A percentile compares a stretch with the other conserved stretches of the same genome.
phyloP scores from a whole-genome alignment of 2,888 invertebrate genomes.

The Plutella xylostella region DNA sequence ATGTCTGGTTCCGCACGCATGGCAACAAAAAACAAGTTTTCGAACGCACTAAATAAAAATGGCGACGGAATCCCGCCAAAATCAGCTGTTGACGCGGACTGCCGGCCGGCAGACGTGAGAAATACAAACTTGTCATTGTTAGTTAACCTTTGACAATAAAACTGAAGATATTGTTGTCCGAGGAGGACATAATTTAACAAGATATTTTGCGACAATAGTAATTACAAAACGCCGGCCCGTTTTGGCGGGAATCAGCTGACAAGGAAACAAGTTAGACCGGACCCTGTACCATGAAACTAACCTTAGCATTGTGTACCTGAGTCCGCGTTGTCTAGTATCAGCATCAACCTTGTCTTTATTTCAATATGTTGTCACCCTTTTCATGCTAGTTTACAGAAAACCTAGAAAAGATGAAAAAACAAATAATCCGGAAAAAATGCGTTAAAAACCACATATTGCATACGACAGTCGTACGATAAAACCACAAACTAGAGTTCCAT shows the following conservation, averaged over 20 bases:
- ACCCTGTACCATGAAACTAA: conserved; percentile 17
- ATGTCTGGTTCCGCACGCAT: too few species aligned
- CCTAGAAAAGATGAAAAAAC: too few species aligned
- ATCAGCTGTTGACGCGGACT: not conserved
- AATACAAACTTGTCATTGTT: not conserved
- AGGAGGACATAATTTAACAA: not conserved
- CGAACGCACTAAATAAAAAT: too few species aligned
- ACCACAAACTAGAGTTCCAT: not conserved
- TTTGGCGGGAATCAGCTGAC: conserved; percentile 27
- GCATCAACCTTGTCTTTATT: too few species aligned
- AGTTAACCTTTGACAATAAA: not conserved
- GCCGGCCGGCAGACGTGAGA: not conserved
- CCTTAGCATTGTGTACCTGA: not conserved
- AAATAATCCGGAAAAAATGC: not conserved
- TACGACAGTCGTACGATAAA: not conserved
- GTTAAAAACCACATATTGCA: not conserved
- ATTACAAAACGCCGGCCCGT: conserved; percentile 7
- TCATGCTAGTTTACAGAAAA: too few species aligned
- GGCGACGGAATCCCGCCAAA: not conserved
- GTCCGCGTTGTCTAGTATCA: too few species aligned
- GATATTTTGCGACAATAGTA: not conserved
- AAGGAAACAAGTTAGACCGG: conserved; percentile 21
- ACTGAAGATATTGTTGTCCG: not conserved
- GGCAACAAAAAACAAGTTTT: too few species aligned
- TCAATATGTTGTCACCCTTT: too few species aligned